Evolutionary conservation across 2,113 vertebrate genomes (phyloP).

Genomic region (Rhadina sibilatrix): DNA sequence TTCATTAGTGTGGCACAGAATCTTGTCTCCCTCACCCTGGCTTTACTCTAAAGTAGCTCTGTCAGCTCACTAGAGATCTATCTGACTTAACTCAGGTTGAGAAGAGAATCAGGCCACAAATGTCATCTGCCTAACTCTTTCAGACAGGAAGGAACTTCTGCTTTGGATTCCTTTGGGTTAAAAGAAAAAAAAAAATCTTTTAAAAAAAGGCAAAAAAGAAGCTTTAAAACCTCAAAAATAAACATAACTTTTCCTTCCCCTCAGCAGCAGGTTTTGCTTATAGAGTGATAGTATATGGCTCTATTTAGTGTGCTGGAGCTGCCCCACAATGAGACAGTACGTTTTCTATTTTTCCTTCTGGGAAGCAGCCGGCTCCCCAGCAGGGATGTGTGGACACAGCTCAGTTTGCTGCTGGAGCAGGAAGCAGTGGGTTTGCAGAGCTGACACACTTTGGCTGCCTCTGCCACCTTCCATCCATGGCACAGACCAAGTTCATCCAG

Average conservation of each 20-base stretch:
- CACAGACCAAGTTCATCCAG: neutral
- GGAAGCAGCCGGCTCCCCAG: neutral
- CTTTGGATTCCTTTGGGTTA: conserved; percentile 32
- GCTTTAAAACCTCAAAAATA: conserved; percentile 26
- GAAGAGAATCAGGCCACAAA: neutral
- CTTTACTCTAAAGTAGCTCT: conserved; percentile 2
- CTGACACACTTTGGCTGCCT: conserved; percentile 28
- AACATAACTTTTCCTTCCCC: conserved; percentile 52
- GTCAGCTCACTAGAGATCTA: neutral
- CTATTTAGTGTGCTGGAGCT: neutral
- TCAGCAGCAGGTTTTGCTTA: conserved; percentile 57
- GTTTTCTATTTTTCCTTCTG: conserved; percentile 12
- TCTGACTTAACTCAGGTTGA: neutral
- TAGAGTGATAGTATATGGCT: conserved; percentile 15
- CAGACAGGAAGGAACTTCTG: conserved; percentile 49
- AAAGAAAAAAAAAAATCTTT: neutral
- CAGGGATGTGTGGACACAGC: neutral
- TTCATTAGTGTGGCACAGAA: neutral
- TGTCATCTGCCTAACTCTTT: neutral
- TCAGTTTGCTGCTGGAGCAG: neutral
- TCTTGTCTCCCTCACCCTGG: neutral
- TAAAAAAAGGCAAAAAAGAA: neutral
- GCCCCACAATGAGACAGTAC: conserved; percentile 11
- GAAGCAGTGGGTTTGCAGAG: neutral
- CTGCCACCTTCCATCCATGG: neutral